phyloP scores from a whole-genome alignment of 2,797 vertebrate genomes.

The Valencia hispanica region DNA sequence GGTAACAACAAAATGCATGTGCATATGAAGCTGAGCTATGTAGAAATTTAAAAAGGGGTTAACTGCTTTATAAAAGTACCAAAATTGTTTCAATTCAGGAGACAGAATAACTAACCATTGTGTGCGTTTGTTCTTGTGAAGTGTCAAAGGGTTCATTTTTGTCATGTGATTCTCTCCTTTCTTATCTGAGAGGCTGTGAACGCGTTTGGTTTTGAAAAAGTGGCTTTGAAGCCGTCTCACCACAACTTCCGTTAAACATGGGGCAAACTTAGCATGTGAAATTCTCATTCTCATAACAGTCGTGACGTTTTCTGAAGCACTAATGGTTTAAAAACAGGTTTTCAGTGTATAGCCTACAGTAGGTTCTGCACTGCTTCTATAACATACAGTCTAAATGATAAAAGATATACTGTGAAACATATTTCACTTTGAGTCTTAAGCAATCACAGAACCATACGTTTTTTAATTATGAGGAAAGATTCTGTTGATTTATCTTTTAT shows the following conservation, averaged over 20 bases:
- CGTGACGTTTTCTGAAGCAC: neutral
- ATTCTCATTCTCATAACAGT: neutral
- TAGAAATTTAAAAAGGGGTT: neutral
- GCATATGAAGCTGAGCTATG: neutral
- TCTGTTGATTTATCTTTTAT: neutral
- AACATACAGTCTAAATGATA: neutral
- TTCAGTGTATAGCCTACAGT: neutral
- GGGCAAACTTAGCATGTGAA: neutral
- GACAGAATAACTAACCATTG: neutral
- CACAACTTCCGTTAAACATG: neutral
- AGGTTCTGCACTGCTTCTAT: neutral
- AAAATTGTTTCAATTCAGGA: neutral
- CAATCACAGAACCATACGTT: neutral
- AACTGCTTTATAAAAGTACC: neutral
- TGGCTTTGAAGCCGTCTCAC: conserved; percentile 14
- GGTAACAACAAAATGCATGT: neutral
- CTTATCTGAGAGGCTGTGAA: conserved; percentile 16
- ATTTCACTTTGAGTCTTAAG: neutral
- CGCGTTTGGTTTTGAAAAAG: conserved; percentile 38
- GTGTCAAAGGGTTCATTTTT: neutral
- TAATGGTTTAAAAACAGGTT: neutral
- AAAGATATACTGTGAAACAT: neutral
- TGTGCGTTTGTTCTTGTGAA: neutral
- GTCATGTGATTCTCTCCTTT: conserved; percentile 38
- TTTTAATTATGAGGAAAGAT: neutral